Base-by-base conservation (phyloP, 1,140 invertebrate genomes). In the Varroa destructor region DNA sequence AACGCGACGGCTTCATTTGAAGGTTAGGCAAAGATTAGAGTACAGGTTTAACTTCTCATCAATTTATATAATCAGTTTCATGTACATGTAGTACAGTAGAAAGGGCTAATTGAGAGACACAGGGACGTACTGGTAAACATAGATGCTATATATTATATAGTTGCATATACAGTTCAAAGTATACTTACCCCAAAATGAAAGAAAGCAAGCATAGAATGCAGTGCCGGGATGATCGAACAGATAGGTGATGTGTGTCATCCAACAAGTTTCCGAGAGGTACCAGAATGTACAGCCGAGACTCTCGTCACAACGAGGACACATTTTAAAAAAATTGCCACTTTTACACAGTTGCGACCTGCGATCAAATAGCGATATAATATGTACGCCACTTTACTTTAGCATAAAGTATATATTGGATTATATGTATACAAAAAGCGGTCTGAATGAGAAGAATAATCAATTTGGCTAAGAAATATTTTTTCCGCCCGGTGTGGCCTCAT, bases 241-340 rank as follows among this genome's bases (percentile, higher is more conserved):
- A 77, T 88, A 87, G 51, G 86, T 84, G 1, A 89, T 81, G 75
- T 82, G 83, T 0, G 85, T 83, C 73, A 86, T 86, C 1, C 84
- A 80, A 77, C 88, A 90, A 10, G 87, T 86, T 71, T 87, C 85
- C 56, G 81, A 84, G 6, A 89, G 79, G 71, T 84, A 81, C 87
- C 87, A 89, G 76, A 85, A 87, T 70, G 84, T 82, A 77, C 88
- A 88, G 42, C 82, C 82, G 6, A 82, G 78, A 14, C 82, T 82
- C 74, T 84, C 84, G 79, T 90, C 87, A 79, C 89, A 90, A 56
- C 87, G 81, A 0, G 88, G 89, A 78, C 89, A 90, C 88, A 90
- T 89, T 75, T 82, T 84, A 71, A 82, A 79, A 64, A 72, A 75
- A 25, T 77, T 42, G 5, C 75, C 77, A 74, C 79, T 81, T 5